Evolutionary conservation across 2,888 invertebrate genomes (phyloP), one percentile per base, ranked within the genome.

Genomic region (Lycocerus yunnanus): DNA sequence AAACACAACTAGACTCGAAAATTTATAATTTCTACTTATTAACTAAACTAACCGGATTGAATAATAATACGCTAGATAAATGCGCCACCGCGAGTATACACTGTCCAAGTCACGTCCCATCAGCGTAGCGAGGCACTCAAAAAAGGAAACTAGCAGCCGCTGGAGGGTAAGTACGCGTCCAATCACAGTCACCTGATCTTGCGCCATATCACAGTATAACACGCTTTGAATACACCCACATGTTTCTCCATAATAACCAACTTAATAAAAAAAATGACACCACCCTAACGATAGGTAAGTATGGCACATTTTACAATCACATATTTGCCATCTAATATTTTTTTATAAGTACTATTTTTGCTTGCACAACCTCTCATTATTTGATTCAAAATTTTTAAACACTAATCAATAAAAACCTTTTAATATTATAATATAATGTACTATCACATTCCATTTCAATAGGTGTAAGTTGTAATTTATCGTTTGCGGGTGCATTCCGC

Each of bases 201-300:
- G 86, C 86, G 86, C 86, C 85, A 86, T 87, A 87, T 87, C 87
- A 87, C 87, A 87, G 86, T 85, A 86, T 85, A 86, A 85, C 85
- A 85, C 84, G 85, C 85, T 83, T 63, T 83, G 82, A 80, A 82
- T 79, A 81, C 83, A 84, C 84, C 81, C 84, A 83, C 84, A 83
- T 84, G 82, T 81, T 82, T 81, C 80, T 73, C 69, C 66, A 71
- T 71, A 43, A 43, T 43, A 43, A 43, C 43, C 43, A 43, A 43
- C 43, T 43, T 43, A 43, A 43, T 43, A 43, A 43, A 43, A 43
- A 59, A 43, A 70, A 69, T 43, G 43, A 43, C 43, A 43, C 43
- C 43, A 43, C 43, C 43, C 43, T 43, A 43, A 43, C 43, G 43
- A 43, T 43, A 43, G 43, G 43, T 43, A 43, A 43, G 43, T 43